Base-by-base conservation (phyloP, 2,888 invertebrate species). In the Dasypogon diadema region DNA sequence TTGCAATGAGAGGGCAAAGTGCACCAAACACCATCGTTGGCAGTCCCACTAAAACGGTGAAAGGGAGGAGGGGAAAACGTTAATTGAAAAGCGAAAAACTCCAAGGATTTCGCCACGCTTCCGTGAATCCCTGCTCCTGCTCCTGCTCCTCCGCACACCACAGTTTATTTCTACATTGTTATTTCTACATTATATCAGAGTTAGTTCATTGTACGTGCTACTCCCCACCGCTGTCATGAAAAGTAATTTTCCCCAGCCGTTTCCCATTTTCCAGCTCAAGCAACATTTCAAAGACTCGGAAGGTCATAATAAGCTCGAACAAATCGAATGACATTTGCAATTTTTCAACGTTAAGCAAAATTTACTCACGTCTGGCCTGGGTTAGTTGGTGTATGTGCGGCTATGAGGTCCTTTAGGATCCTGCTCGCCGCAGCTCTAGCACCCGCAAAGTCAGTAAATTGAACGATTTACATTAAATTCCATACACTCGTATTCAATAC, bases 381-480 rank as follows among this genome's bases (percentile, higher is more conserved):
- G 26, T 21, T 30, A 18, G 55, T 24, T n/a, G 10, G 24, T 22
- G n/a, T 22, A 42, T 8, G 16, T 58, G 42, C 42, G n/a, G n/a
- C 42, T 8, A 42, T 26, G 16, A 34, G 16, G 14, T 58, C 5
- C n/a, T n/a, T n/a, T n/a, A n/a, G n/a, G n/a, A n/a, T n/a, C 26
- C 34, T 30, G 14, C 58, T 58, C 26, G 5, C 18, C 42, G 18
- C 37, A 12, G n/a, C 24, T 65, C n/a, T 21, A 46, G 34, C n/a
- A 54, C 8, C 37, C 34, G 30, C 26, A 70, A 68, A 68, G 68
- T 51, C 51, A 24, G 12, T 51, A 68, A 68, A 70, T 54, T 51
- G 54, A 54, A 54, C 54, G 51, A 54, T 70, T 70, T 70, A 70
- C 54, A 70, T 51, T 54, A 70, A 70, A 34, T 56, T 56, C 56